Base-by-base conservation (phyloP, 1,140 invertebrate genomes). In the Pogonus chalceus region DNA sequence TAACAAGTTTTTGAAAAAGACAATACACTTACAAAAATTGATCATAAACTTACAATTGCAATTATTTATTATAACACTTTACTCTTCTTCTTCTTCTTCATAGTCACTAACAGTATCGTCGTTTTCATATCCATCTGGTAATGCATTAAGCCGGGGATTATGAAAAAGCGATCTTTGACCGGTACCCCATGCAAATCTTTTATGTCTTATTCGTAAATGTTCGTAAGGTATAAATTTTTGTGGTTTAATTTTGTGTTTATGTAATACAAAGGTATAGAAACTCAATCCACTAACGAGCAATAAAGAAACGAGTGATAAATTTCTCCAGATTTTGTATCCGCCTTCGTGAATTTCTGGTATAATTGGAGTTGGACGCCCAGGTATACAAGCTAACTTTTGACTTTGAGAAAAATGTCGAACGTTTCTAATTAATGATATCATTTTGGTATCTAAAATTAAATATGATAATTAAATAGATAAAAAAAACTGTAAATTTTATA, bases 131-230 rank as follows among this genome's bases (percentile, higher is more conserved):
- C 89, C 88, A 56, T 75, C 76, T 43, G 88, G 87, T 47, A 90
- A 71, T 50, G 88, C 67, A 66, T 91, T 91, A 49, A 76, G 69
- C 59, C 84, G 76, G 54, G 83, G 79, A 69, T 91, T 91, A 73
- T 88, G 85, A 78, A 92, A 90, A 35, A 92, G 69, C 22, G 77
- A 74, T 56, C 84, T 80, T 63, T 85, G 81, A 53, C 89, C 89
- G 72, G 91, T 88, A 57, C 87, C 87, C 88, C 88, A 92, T 53
- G 88, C 88, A 72, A 89, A 91, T 12, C 53, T 39, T 47, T 54
- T 54, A 2, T 39, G 48, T 2, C 53, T 10, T 2, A 39, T 43
- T 16, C 46, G 24, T 47, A 54, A 21, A 23, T 54, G 49, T n/a
- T 54, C 53, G 53, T 54, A 54, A 1, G 39, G 39, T 20, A 54